Evolutionary conservation across 1,140 invertebrate species (phyloP), one percentile per base, ranked within the genome.

Genomic region (Agraylea sexmaculata): DNA sequence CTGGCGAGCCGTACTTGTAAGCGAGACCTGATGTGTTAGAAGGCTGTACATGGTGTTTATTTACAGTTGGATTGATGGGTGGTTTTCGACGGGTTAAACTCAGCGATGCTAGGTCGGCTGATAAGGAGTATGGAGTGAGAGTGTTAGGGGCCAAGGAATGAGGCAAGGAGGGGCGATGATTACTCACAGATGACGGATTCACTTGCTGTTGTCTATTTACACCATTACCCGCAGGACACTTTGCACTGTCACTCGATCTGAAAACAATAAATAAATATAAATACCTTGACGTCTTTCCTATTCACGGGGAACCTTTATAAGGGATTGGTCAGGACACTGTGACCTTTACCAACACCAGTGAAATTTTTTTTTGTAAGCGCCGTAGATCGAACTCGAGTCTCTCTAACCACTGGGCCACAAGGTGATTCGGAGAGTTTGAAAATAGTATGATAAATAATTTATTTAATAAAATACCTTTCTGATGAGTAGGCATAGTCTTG

Each of bases 401-500:
- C n/a, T n/a, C n/a, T n/a, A n/a, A n/a, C n/a, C n/a, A n/a, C n/a
- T n/a, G n/a, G n/a, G n/a, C n/a, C n/a, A n/a, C n/a, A n/a, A n/a
- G n/a, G n/a, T n/a, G n/a, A n/a, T n/a, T n/a, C n/a, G n/a, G n/a
- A n/a, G n/a, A n/a, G n/a, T n/a, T n/a, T n/a, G n/a, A n/a, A n/a
- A n/a, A n/a, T n/a, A n/a, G n/a, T n/a, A n/a, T n/a, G n/a, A n/a
- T n/a, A n/a, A n/a, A n/a, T n/a, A n/a, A n/a, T n/a, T n/a, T n/a
- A n/a, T n/a, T n/a, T n/a, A n/a, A n/a, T n/a, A n/a, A n/a, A n/a
- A n/a, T 46, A 74, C 73, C 72, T 68, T 54, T 74, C 73, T 13
- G 69, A 74, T 31, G 69, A 73, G 55, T 74, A 74, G 4, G 70
- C 71, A 53, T 72, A 76, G 44, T 78, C 74, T 54, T 77, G 75